These are phyloP conservation scores for Euborellia annulipes DNA, from an alignment of 1,140 invertebrate species.

Conservation along the genomic window DNA sequence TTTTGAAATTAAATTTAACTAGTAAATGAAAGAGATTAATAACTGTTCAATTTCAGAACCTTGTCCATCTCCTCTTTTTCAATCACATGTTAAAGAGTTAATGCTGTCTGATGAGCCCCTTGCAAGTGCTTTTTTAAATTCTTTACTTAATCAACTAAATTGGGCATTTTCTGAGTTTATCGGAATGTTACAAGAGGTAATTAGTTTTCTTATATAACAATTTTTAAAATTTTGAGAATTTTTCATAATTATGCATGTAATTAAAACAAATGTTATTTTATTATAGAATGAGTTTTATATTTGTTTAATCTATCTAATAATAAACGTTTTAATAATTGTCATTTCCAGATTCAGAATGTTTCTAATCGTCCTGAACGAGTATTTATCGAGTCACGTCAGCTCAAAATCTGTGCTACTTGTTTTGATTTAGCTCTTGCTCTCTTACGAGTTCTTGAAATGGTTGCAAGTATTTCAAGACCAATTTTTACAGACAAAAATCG, in stretches of 20 bases:
- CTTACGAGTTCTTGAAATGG: constrained; percentile 66
- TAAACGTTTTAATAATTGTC: too few species aligned
- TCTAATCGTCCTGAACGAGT: constrained; percentile 29
- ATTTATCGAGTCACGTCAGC: constrained; percentile 55
- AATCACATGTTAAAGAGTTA: constrained; percentile 34
- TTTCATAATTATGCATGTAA: too few species aligned
- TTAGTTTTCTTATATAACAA: constrained; percentile 13
- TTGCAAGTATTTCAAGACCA: constrained; percentile 42
- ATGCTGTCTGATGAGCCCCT: constrained; percentile 31
- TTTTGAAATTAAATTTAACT: constrained; percentile 8
- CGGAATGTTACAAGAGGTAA: constrained; percentile 67
- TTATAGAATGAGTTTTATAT: too few species aligned
- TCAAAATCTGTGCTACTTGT: constrained; percentile 72
- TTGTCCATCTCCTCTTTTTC: constrained; percentile 40
- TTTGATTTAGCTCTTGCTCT: constrained; percentile 55
- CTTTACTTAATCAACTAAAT: constrained; percentile 65
- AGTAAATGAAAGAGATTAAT: neutral
- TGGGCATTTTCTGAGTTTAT: constrained; percentile 84
- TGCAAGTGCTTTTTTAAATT: constrained; percentile 55
- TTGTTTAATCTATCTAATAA: too few species aligned
- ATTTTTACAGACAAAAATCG: constrained; percentile 41
- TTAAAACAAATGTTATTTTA: too few species aligned
- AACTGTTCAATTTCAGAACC: constrained; percentile 32
- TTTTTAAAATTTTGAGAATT: neutral
- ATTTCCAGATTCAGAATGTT: constrained; percentile 40